Base-by-base conservation (phyloP, 2,888 invertebrate species). In the Chymomyza amoena region DNA sequence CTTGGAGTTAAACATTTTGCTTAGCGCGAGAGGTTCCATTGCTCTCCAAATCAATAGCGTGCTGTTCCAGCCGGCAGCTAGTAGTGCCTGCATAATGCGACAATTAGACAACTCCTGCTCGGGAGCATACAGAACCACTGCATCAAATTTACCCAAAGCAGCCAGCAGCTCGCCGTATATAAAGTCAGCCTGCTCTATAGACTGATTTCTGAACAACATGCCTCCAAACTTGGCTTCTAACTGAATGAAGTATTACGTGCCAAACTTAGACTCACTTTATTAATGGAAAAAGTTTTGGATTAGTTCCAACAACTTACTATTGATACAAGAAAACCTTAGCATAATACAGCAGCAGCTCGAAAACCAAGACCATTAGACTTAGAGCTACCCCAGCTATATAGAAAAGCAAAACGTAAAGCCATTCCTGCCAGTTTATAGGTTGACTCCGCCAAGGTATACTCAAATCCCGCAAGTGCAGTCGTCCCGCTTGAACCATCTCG, bases 41-140 rank as follows among this genome's bases (percentile, higher is more conserved):
- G 80, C 70, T 0, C 65, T 59, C 82, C 82, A 82, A 18, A 69
- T 10, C 4, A 18, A 16, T n/a, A 16, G 2, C 16, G 51, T 51
- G n/a, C 51, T 51, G n/a, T 15, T n/a, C 16, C 15, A 51, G 9
- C 16, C 9, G 15, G n/a, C 16, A n/a, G 51, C 51, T 16, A 51
- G 51, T 6, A 51, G 51, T n/a, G 51, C 51, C 51, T 16, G n/a
- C 15, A 54, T 16, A 7, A 7, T 9, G 18, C 16, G 18, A 54
- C 16, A 54, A 15, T 45, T 45, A 45, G 1, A 3, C 16, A 54
- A 6, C 3, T 4, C 6, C 15, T 65, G 7, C n/a, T 61, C 69
- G 1, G 87, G 83, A 9, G 64, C 65, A 6, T 73, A 87, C 6
- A 80, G 80, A 4, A 82, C 70, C 6, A 82, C 64, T 9, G 70